Percentiles rank a stretch among this genome's conserved stretches.
Evolutionary conservation across 2,113 vertebrate genomes (phyloP).

Genomic region (Strix aluco): DNA sequence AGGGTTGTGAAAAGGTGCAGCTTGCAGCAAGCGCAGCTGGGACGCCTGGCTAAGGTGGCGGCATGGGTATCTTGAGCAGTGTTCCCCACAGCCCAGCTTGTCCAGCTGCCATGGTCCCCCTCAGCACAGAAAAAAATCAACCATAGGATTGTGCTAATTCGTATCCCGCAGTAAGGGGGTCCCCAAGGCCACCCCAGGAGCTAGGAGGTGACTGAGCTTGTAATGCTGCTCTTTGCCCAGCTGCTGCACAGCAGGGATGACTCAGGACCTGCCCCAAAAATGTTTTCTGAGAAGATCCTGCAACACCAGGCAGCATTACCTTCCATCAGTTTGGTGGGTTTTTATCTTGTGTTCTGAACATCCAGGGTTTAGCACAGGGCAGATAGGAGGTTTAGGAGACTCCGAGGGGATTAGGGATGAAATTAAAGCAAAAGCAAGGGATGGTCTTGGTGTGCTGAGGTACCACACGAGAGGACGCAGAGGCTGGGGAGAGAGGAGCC

Average conservation of each 20-base stretch:
- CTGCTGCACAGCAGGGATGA: background rate
- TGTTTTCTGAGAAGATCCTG: background rate
- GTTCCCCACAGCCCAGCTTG: rapidly evolving
- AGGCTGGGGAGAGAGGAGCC: background rate
- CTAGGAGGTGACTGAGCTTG: background rate
- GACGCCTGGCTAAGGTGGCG: rapidly evolving
- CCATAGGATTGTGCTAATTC: background rate
- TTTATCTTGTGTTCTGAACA: background rate
- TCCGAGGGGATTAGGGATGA: background rate
- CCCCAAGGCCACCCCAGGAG: background rate
- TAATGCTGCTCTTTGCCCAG: background rate
- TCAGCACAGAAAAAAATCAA: background rate
- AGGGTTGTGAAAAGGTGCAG: background rate
- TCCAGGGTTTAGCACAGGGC: background rate
- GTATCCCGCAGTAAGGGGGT: rapidly evolving
- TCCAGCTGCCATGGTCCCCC: background rate
- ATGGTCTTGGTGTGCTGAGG: background rate
- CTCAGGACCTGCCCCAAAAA: background rate
- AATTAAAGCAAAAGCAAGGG: background rate
- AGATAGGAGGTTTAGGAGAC: background rate
- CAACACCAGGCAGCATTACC: background rate
- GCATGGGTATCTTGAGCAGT: rapidly evolving
- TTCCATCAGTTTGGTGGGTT: background rate
- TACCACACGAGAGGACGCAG: background rate
- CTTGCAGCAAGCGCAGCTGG: rapidly evolving